Conservation (phyloP, 2,888 invertebrate genomes). For the Anarsia innoxiella region DNA sequence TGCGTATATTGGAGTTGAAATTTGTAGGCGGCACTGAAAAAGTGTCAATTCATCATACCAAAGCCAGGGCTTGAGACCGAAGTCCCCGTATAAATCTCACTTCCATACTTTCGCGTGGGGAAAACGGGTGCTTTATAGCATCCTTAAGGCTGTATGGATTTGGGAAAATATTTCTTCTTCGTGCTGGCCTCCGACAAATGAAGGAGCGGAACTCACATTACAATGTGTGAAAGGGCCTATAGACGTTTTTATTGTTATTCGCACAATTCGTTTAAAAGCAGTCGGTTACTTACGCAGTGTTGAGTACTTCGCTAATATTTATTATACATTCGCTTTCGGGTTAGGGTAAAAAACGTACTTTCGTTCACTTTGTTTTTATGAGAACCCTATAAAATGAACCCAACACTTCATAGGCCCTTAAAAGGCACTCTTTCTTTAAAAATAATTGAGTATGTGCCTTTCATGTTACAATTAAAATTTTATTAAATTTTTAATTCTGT, state of each 20-base stretch:
- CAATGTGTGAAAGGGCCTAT: slow-evolving; percentile 72
- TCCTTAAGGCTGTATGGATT: slow-evolving; percentile 77
- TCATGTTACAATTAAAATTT: no score
- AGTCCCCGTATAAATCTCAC: slow-evolving; percentile 74
- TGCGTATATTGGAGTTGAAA: slow-evolving; percentile 71
- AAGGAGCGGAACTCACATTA: slow-evolving; percentile 66
- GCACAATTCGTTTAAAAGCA: slow-evolving; percentile 74
- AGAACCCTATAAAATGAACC: no score
- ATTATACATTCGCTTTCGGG: slow-evolving; percentile 44
- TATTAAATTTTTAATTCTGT: no score
- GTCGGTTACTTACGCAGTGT: slow-evolving; percentile 54
- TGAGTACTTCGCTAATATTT: slow-evolving; percentile 70
- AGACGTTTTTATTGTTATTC: slow-evolving; percentile 72
- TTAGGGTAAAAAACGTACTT: slow-evolving; percentile 40
- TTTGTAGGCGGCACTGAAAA: slow-evolving; percentile 70
- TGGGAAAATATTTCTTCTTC: slow-evolving; percentile 74
- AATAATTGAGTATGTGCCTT: no score
- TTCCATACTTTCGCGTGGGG: slow-evolving; percentile 74
- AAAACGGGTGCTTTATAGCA: slow-evolving; percentile 75
- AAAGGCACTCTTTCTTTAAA: no score
- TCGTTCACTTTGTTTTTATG: slow-evolving; percentile 21
- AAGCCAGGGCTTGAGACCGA: slow-evolving; percentile 67
- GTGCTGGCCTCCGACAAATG: slow-evolving; percentile 72
- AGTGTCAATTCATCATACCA: slow-evolving; percentile 75
- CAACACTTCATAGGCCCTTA: no score